Percentiles rank a stretch among this genome's conserved stretches.
Conservation (phyloP, 1,140 invertebrate genomes). For the Mactra quadrangularis region DNA sequence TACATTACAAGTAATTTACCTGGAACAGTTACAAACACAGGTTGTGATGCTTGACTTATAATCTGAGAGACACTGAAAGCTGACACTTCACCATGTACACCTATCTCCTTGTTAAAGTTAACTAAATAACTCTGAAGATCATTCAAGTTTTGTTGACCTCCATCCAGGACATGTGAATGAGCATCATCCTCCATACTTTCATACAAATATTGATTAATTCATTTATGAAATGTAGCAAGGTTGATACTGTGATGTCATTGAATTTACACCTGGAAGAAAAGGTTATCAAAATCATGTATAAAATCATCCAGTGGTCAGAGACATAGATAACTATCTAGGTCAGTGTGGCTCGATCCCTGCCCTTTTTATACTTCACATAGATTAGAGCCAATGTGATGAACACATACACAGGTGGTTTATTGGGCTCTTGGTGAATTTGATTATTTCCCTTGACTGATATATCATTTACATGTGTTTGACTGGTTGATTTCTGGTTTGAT, state of each 20-base stretch:
- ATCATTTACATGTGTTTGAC: no score
- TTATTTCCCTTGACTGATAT: no score
- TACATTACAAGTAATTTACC: no score
- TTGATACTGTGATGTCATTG: background rate
- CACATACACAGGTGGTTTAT: no score
- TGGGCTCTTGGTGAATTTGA: no score
- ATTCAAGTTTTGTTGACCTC: conserved; percentile 84
- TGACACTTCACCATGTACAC: conserved; percentile 63
- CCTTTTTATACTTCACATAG: no score
- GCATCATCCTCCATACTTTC: background rate
- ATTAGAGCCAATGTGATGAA: no score
- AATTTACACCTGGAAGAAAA: background rate
- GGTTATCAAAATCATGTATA: background rate
- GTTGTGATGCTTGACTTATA: conserved; percentile 27
- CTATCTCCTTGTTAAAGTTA: conserved; percentile 93
- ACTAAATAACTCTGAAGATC: conserved; percentile 93
- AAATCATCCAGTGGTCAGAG: no score
- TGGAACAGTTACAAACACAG: conserved; percentile 50
- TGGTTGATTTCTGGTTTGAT: no score
- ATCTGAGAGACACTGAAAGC: conserved; percentile 53
- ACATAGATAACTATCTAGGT: no score
- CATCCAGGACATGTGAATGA: background rate
- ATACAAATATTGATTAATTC: no score
- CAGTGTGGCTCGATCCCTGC: no score
- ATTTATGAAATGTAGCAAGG: background rate